Evolutionary conservation across 2,797 vertebrate species (phyloP), one percentile per base, ranked within the genome.

Genomic region (Oryzias dopingdopingensis): DNA sequence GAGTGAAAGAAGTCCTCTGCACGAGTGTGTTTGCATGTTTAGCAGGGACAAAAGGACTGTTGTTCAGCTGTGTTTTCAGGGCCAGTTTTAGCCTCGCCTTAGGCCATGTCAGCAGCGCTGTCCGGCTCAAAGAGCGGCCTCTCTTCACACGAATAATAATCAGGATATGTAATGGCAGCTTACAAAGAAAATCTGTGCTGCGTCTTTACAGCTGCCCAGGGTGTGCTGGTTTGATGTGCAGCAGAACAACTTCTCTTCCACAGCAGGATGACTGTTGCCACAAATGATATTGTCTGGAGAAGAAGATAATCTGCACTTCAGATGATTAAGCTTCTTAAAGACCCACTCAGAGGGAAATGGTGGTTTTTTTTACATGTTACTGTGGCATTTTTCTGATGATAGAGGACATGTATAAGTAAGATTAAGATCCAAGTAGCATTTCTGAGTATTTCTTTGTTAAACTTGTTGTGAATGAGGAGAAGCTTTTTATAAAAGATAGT

Each of bases 111-210:
- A 71, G 76, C 79, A 68, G 32, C 2, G 65, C 64, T 73, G 65
- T 67, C 65, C 24, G 52, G 46, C 75, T 83, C 76, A 78, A 81
- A 85, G 76, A 78, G 68, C 17, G 74, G 70, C 67, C 69, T 77
- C 72, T 80, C 69, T 71, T 82, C 67, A 66, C 67, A 81, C 45
- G 66, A 84, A 89, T 87, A 84, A 88, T 84, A 84, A 88, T 87
- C 79, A 85, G 77, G 59, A 69, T 74, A 72, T 60, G 75, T 59
- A 48, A 56, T 32, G 76, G 69, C 72, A 77, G 59, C 62, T 69
- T 60, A 79, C 79, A 81, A 76, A 86, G 76, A 82, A 70, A 58
- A n/a, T 86, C 85, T 87, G 86, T 76, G 65, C 65, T 76, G 15
- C 52, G 72, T 80, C 70, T 63, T 42, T 74, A 62, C 65, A 65